Evolutionary conservation across 1,140 invertebrate species (phyloP).

Genomic region (Diabrotica virgifera): DNA sequence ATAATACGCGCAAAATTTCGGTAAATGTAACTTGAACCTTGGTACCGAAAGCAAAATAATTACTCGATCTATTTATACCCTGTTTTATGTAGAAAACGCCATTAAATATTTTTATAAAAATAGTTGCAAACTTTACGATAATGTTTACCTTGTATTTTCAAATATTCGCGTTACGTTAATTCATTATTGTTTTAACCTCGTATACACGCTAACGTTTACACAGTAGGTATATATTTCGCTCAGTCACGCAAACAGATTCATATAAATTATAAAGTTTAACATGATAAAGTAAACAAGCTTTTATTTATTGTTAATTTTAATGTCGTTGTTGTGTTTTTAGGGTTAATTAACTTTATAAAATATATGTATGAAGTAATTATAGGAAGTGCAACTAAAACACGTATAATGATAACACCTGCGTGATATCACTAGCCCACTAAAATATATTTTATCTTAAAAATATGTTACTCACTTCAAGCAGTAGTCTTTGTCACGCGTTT

Average conservation of each 20-base stretch:
- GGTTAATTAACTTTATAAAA: neutral
- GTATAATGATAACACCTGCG: neutral
- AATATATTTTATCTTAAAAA: neutral
- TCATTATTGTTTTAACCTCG: neutral
- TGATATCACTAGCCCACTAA: neutral
- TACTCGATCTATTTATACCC: too few species aligned
- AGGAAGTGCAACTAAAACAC: neutral
- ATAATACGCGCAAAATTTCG: too few species aligned
- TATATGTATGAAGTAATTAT: neutral
- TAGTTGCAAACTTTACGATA: too few species aligned
- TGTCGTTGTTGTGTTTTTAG: neutral
- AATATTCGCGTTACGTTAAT: too few species aligned
- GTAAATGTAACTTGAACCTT: too few species aligned
- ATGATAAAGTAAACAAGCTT: conserved; percentile 2
- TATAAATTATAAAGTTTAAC: neutral
- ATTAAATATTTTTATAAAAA: too few species aligned
- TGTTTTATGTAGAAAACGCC: too few species aligned
- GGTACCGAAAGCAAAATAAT: too few species aligned
- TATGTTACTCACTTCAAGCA: too few species aligned
- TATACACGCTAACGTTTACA: neutral
- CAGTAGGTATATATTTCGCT: neutral
- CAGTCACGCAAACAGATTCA: neutral
- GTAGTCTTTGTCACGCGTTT: too few species aligned
- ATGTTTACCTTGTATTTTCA: too few species aligned
- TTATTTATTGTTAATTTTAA: conserved; percentile 1